These are phyloP conservation scores for Meloidogyne hapla DNA, from an alignment of 1,140 invertebrate species.

Conservation along the genomic window DNA sequence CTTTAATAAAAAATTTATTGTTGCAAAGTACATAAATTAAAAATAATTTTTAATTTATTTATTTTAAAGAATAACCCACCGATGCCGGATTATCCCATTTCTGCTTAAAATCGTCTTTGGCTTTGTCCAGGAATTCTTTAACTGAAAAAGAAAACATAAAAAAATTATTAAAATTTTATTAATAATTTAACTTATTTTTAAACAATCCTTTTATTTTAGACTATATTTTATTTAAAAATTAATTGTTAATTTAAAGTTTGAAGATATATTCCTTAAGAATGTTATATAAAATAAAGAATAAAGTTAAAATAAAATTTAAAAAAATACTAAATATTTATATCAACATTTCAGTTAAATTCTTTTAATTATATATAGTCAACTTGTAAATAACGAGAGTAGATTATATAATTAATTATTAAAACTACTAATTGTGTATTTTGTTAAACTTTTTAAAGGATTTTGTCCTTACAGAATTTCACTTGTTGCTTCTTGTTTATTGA, in stretches of 20 bases:
- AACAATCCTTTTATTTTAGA: background rate
- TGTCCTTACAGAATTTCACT: slow-evolving; percentile 17
- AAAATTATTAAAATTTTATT: background rate
- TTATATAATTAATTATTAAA: too few relatives aligned
- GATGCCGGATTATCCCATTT: slow-evolving; percentile 86
- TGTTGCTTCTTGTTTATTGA: slow-evolving; percentile 14
- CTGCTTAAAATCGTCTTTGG: slow-evolving; percentile 94
- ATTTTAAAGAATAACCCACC: slow-evolving; percentile 64
- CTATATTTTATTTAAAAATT: too few relatives aligned
- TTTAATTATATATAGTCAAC: too few relatives aligned
- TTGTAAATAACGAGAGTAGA: too few relatives aligned
- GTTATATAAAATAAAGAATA: too few relatives aligned
- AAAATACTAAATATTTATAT: too few relatives aligned
- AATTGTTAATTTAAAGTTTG: too few relatives aligned
- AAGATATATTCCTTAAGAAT: too few relatives aligned
- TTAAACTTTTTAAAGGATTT: background rate
- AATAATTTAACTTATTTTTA: too few relatives aligned
- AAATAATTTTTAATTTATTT: background rate
- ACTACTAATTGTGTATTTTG: background rate
- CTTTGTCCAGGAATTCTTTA: slow-evolving; percentile 95
- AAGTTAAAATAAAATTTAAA: too few relatives aligned
- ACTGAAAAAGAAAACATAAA: slow-evolving; percentile 70
- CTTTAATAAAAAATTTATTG: background rate
- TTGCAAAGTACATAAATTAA: slow-evolving; percentile 1
- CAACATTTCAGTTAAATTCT: too few relatives aligned